Evolutionary conservation across 2,113 vertebrate genomes (phyloP).

Genomic region (Cyanistes caeruleus): DNA sequence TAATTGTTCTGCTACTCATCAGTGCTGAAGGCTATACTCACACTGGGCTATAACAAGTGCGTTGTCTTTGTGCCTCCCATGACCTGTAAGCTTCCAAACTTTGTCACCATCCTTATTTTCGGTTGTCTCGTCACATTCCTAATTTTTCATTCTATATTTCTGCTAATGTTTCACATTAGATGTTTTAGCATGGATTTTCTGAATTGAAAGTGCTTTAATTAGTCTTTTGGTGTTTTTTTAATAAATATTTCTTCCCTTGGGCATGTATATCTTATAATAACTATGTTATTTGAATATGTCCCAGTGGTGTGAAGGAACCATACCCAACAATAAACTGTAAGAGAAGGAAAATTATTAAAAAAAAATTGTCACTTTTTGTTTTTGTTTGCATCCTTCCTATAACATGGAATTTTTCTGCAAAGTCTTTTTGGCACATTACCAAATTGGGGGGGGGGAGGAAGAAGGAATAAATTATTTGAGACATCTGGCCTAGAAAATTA

Average conservation of each 20-base stretch:
- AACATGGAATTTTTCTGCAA: background rate
- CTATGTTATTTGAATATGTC: background rate
- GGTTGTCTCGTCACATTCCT: background rate
- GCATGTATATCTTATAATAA: background rate
- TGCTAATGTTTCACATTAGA: background rate
- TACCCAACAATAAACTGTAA: background rate
- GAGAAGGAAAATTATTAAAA: background rate
- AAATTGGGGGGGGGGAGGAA: accelerated
- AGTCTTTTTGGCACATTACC: background rate
- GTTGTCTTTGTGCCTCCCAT: background rate
- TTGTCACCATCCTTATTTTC: background rate
- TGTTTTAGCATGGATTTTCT: background rate
- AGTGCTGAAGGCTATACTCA: background rate
- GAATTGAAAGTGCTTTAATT: background rate
- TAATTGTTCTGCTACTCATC: background rate
- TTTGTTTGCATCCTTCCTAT: background rate
- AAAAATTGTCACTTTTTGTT: background rate
- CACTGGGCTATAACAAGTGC: background rate
- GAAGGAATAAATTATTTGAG: background rate
- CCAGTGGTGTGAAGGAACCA: background rate
- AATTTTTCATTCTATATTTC: background rate
- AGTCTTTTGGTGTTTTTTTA: background rate
- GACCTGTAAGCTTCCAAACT: background rate
- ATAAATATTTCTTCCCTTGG: background rate
- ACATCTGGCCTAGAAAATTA: background rate